These are phyloP conservation scores for Drosophila insularis DNA, from an alignment of 1,140 invertebrate species.

Conservation along the genomic window DNA sequence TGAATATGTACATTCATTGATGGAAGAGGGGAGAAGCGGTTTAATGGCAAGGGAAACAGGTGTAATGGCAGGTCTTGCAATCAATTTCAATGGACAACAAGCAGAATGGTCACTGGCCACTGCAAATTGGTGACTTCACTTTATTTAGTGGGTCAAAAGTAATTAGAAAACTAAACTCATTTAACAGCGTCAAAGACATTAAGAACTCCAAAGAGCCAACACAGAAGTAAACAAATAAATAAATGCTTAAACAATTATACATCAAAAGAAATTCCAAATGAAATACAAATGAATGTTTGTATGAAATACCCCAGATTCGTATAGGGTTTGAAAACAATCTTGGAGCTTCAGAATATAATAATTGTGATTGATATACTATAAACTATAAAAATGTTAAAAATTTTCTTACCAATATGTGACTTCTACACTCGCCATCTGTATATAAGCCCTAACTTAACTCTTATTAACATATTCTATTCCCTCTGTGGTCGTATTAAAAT, in stretches of 20 bases:
- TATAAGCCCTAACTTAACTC: no score
- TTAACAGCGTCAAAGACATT: conserved; percentile 18
- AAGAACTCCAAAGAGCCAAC: conserved; percentile 13
- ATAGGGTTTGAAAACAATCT: no score
- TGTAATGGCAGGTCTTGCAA: conserved; percentile 54
- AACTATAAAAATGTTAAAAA: no score
- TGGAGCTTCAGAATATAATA: no score
- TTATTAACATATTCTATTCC: no score
- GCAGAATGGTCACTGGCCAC: conserved; percentile 42
- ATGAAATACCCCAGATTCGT: no score
- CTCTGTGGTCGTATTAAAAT: no score
- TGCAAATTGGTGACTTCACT: conserved; percentile 58
- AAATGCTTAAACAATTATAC: conserved; percentile 15
- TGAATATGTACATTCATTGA: neutral
- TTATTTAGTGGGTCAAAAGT: conserved; percentile 43
- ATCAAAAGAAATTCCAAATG: neutral
- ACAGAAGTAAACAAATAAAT: neutral
- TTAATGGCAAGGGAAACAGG: conserved; percentile 35
- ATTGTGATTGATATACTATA: no score
- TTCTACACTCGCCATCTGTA: no score
- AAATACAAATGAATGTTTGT: neutral
- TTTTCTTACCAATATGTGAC: no score
- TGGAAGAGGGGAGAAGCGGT: neutral
- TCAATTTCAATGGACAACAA: conserved; percentile 57
- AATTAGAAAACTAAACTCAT: conserved; percentile 28